phyloP scores from a whole-genome alignment of 2,888 invertebrate species.

The Dryadula phaetusa region DNA sequence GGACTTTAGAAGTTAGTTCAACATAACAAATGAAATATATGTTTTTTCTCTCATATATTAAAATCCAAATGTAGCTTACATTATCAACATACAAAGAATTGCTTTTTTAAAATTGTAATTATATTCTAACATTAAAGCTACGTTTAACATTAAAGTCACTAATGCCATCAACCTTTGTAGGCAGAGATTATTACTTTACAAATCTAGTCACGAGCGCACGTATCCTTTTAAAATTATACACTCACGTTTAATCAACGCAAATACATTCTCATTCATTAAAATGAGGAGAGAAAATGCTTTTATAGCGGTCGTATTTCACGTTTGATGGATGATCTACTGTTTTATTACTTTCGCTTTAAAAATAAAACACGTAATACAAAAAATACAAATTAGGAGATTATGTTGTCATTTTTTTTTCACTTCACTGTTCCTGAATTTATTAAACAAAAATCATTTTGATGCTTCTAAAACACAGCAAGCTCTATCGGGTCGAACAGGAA shows the following conservation, averaged over 20 bases:
- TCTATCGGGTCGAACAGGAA: slow-evolving; percentile 7
- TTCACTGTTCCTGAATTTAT: not conserved
- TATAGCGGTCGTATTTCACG: slow-evolving; percentile 10
- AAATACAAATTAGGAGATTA: not conserved
- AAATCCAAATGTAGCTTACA: slow-evolving; percentile 2
- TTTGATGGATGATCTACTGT: slow-evolving; percentile 6
- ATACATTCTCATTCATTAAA: slow-evolving; percentile 14
- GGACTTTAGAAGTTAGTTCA: too few relatives aligned
- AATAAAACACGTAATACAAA: slow-evolving; percentile 13
- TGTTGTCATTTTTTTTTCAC: not conserved
- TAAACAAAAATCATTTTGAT: slow-evolving; percentile 11
- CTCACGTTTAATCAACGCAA: slow-evolving; percentile 26
- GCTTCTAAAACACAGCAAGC: not conserved
- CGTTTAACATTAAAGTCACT: slow-evolving; percentile 5
- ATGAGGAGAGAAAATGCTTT: slow-evolving; percentile 9
- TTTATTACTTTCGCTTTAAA: not conserved
- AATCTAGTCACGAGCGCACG: slow-evolving; percentile 44
- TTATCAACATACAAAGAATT: slow-evolving; percentile 4
- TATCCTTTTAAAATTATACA: slow-evolving; percentile 42
- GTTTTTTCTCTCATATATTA: not conserved
- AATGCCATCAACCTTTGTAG: slow-evolving; percentile 16
- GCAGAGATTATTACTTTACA: slow-evolving; percentile 30
- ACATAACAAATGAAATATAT: too few relatives aligned
- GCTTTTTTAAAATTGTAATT: slow-evolving; percentile 3
- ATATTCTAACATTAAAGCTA: slow-evolving; percentile 5